phyloP scores from a whole-genome alignment of 2,888 invertebrate species.

The Drosophila mayaguana region DNA sequence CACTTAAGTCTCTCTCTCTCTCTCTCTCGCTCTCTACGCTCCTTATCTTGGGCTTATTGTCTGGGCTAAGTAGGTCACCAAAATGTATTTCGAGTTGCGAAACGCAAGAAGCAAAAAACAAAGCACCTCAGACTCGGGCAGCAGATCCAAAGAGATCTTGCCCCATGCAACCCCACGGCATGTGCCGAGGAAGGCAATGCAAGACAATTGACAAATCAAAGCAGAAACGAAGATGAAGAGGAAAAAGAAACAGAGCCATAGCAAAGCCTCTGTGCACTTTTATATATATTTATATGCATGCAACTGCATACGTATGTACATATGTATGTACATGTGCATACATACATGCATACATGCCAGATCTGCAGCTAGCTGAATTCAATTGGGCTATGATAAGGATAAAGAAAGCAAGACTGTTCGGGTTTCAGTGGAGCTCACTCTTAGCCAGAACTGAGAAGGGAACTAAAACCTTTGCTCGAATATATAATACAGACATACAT shows the following conservation, averaged over 20 bases:
- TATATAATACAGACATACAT: too few species aligned
- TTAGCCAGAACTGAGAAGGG: too few species aligned
- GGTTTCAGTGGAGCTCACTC: too few species aligned
- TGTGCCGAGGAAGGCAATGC: background rate
- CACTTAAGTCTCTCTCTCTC: background rate
- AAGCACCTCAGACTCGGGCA: background rate
- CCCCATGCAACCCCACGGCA: background rate
- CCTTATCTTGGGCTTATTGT: background rate
- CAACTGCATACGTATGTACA: too few species aligned
- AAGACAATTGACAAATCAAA: background rate
- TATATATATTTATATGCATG: too few species aligned
- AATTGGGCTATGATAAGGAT: too few species aligned
- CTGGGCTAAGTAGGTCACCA: conserved; percentile 33
- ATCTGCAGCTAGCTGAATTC: too few species aligned
- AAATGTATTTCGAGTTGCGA: conserved; percentile 16
- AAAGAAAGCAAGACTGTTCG: too few species aligned
- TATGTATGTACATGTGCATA: background rate
- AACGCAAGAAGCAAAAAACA: background rate
- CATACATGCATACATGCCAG: too few species aligned
- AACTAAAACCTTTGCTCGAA: too few species aligned
- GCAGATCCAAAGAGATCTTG: background rate
- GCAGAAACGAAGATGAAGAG: background rate
- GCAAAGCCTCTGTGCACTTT: too few species aligned
- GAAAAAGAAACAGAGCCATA: background rate
- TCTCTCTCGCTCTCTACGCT: background rate